Percentiles rank a stretch among this genome's conserved stretches.
phyloP scores from a whole-genome alignment of 2,888 invertebrate genomes.

The Mylabris sibirica region DNA sequence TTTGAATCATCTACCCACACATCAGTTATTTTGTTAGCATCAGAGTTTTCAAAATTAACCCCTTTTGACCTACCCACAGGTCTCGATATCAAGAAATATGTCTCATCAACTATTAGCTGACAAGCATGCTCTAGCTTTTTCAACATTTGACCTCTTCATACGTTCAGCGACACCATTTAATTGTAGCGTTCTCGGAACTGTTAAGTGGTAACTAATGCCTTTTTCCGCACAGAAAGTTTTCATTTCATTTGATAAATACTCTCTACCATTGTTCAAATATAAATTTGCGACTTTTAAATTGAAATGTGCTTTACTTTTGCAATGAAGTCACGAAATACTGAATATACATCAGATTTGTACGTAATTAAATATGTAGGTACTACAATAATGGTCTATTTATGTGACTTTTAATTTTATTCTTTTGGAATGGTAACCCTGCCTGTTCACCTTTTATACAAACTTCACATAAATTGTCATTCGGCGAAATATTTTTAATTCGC shows the following conservation, averaged over 20 bases:
- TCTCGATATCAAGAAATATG: too few relatives aligned
- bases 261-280: slow-evolving; percentile 38
- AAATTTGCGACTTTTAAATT: slow-evolving; percentile 28
- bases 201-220: slow-evolving; percentile 31
- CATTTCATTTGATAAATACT: slow-evolving; percentile 25
- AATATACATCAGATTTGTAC: slow-evolving; percentile 30
- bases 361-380: slow-evolving; percentile 31
- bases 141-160: slow-evolving; percentile 33
- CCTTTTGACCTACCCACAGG: slow-evolving; percentile 32
- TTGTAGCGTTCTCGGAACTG: slow-evolving; percentile 32
- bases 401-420: slow-evolving; percentile 25
- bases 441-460: slow-evolving; percentile 22
- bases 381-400: slow-evolving; percentile 29
- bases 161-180: slow-evolving; percentile 33
- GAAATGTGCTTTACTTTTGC: slow-evolving; percentile 35
- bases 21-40: too few relatives aligned
- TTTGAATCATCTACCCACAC: too few relatives aligned
- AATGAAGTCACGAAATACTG: slow-evolving; percentile 30
- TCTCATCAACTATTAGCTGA: slow-evolving; percentile 42
- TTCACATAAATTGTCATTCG: too few relatives aligned
- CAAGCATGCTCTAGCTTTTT: slow-evolving; percentile 44
- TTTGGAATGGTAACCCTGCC: slow-evolving; percentile 24
- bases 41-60: too few relatives aligned
- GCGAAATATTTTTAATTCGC: too few relatives aligned
- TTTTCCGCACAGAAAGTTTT: slow-evolving; percentile 30